These are phyloP conservation scores for Salpingus planirostris DNA, from an alignment of 2,888 invertebrate species.

Conservation along the genomic window DNA sequence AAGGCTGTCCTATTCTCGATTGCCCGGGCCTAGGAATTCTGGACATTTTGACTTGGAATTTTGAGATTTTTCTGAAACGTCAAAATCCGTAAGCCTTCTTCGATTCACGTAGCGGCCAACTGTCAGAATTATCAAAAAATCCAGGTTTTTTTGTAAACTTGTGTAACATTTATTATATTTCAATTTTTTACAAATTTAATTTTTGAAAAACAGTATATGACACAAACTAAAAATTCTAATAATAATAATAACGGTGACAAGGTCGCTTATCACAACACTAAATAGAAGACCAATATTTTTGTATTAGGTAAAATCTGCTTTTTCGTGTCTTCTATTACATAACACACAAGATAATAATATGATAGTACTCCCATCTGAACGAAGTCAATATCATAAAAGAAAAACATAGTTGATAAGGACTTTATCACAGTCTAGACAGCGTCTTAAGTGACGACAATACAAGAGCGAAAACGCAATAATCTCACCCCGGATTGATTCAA, in stretches of 20 bases:
- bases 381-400: slow-evolving; percentile 50
- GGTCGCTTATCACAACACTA: slow-evolving; percentile 41
- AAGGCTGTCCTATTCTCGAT: no score
- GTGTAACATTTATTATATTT: slow-evolving; percentile 21
- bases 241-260: slow-evolving; percentile 42
- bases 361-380: slow-evolving; percentile 50
- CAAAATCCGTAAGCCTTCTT: no score
- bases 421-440: slow-evolving; percentile 45
- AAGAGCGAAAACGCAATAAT: slow-evolving; percentile 12
- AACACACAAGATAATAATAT: slow-evolving; percentile 34
- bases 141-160: no score
- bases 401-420: slow-evolving; percentile 43
- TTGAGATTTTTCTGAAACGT: no score
- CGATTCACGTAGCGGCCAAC: no score
- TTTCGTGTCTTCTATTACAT: slow-evolving; percentile 13
- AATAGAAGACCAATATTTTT: slow-evolving; percentile 12
- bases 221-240: slow-evolving; percentile 25
- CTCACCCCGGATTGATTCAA: slow-evolving; percentile 1
- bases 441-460: slow-evolving; percentile 31
- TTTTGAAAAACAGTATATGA: slow-evolving; percentile 27
- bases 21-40: no score
- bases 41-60: no score
- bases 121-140: no score
- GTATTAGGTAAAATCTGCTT: no score
- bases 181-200: slow-evolving; percentile 18